Percentiles rank a stretch among this genome's conserved stretches.
Evolutionary conservation across 2,797 vertebrate genomes (phyloP).

Genomic region (Cyprinodon diabolis): DNA sequence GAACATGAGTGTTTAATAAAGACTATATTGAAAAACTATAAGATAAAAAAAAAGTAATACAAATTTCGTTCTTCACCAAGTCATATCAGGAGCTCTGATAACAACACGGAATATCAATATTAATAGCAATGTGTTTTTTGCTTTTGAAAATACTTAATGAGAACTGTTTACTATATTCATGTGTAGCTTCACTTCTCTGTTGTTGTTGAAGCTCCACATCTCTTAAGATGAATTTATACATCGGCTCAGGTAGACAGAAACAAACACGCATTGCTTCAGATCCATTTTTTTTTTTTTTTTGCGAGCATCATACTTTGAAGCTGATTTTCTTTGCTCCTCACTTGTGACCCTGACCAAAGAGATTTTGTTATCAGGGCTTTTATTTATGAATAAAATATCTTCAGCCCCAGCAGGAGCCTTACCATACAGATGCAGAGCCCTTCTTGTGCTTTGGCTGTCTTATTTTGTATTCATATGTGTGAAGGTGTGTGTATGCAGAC

Average conservation of each 20-base stretch:
- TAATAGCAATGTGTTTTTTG: slow-evolving; percentile 37
- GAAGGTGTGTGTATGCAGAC: neutral
- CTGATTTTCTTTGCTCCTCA: slow-evolving; percentile 45
- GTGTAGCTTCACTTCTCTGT: slow-evolving; percentile 21
- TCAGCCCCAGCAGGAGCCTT: slow-evolving; percentile 12
- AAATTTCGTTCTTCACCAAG: slow-evolving; percentile 40
- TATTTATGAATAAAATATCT: slow-evolving; percentile 66
- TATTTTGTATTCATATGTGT: neutral
- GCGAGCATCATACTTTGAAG: slow-evolving; percentile 32
- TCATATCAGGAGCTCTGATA: slow-evolving; percentile 54
- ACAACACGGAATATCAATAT: slow-evolving; percentile 52
- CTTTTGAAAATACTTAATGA: slow-evolving; percentile 49
- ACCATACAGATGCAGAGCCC: slow-evolving; percentile 24
- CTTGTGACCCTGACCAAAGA: slow-evolving; percentile 58
- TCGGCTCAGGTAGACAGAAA: slow-evolving; percentile 9
- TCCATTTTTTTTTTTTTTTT: slow-evolving; percentile 3
- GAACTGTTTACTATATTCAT: slow-evolving; percentile 34
- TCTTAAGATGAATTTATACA: slow-evolving; percentile 17
- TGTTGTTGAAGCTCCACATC: slow-evolving; percentile 7
- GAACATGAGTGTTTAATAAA: slow-evolving; percentile 5
- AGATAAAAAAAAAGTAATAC: slow-evolving; percentile 34
- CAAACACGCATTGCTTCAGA: neutral
- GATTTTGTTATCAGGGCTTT: slow-evolving; percentile 65
- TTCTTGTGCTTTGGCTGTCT: slow-evolving; percentile 14
- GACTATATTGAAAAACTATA: slow-evolving; percentile 10